A percentile compares a stretch with the other conserved stretches of the same genome.
Conservation (phyloP, 2,888 invertebrate genomes). For the Diaphora mendica region DNA sequence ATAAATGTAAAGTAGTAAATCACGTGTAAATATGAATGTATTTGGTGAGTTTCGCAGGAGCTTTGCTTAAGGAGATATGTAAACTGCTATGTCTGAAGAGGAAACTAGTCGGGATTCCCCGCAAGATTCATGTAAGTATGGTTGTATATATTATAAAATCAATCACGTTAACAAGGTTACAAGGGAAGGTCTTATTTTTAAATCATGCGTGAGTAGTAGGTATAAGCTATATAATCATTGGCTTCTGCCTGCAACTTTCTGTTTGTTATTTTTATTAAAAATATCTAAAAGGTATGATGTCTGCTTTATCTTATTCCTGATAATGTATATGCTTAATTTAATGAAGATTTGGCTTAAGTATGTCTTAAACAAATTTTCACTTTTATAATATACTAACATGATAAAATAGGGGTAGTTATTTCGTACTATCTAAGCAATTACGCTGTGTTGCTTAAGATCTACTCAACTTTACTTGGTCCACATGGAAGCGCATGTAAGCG, state of each 20-base stretch:
- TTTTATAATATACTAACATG: not conserved
- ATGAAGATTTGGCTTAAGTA: not conserved
- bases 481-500: constrained; percentile 46
- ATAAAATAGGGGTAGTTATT: not conserved
- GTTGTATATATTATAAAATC: not conserved
- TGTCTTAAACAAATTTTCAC: not conserved
- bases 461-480: constrained; percentile 18
- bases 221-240: not conserved
- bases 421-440: not conserved
- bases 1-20: constrained; percentile 13
- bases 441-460: not conserved
- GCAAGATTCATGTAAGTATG: not conserved
- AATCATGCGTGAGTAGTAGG: not conserved
- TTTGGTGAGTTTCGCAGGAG: not conserved
- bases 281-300: too few relatives aligned
- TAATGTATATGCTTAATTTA: not conserved
- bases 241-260: not conserved
- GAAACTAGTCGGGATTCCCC: not conserved
- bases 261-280: not conserved
- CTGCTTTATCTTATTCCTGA: too few relatives aligned
- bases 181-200: not conserved
- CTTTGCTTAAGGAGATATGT: not conserved
- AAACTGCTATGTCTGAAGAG: not conserved
- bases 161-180: not conserved
- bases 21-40: not conserved